phyloP scores from a whole-genome alignment of 2,888 invertebrate species.

The Sphaeridia pumilis region DNA sequence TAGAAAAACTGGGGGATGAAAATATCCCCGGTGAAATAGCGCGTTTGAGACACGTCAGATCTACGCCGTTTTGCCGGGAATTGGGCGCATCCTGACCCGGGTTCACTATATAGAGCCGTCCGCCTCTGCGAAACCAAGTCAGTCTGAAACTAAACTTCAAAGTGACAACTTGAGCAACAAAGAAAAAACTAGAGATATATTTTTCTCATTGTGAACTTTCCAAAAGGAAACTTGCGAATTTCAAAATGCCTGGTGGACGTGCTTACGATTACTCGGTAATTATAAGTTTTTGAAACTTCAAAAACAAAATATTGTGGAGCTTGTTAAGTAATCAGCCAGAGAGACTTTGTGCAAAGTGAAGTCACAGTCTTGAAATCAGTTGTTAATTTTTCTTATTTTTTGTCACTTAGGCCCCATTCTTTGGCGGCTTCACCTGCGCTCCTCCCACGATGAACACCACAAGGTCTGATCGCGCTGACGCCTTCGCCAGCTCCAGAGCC shows the following conservation, averaged over 20 bases:
- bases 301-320: neutral
- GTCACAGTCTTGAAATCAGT: neutral
- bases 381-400: neutral
- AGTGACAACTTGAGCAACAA: neutral
- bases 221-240: neutral
- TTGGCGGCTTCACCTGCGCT: constrained; percentile 10
- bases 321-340: neutral
- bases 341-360: neutral
- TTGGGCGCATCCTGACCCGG: neutral
- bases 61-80: too few species aligned
- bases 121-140: neutral
- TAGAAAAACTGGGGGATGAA: too few species aligned
- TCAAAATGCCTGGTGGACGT: constrained; percentile 10
- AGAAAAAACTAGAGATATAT: neutral
- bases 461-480: constrained; percentile 3
- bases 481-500: constrained; percentile 7
- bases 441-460: constrained; percentile 12
- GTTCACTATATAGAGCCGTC: constrained; percentile 10
- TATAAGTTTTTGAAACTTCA: neutral
- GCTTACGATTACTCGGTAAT: constrained; percentile 12
- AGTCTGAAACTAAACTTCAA: neutral
- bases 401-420: constrained; percentile 9
- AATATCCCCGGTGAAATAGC: too few species aligned
- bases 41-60: too few species aligned
- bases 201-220: neutral